Evolutionary conservation across 2,113 vertebrate species (phyloP).

Genomic region (Ginglymostoma cirratum): DNA sequence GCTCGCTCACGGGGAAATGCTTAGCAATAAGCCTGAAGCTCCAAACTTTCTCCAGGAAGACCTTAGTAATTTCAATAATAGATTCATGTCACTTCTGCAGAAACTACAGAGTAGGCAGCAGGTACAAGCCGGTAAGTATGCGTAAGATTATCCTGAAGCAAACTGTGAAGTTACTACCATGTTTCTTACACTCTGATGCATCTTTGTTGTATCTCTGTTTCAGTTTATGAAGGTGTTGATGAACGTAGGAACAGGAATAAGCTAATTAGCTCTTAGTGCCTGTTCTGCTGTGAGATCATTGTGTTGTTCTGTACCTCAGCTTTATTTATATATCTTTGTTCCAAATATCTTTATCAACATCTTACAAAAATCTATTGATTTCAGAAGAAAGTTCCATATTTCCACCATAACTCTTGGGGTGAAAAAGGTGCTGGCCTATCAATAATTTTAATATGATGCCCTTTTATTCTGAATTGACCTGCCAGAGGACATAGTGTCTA

Average conservation of each 20-base stretch:
- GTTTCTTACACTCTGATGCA: neutral
- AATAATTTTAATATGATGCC: neutral
- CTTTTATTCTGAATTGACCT: neutral
- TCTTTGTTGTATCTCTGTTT: neutral
- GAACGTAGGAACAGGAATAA: neutral
- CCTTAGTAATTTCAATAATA: constrained; percentile 51
- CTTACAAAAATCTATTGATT: neutral
- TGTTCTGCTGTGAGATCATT: neutral
- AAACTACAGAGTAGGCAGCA: constrained; percentile 57
- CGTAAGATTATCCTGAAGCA: neutral
- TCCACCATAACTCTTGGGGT: neutral
- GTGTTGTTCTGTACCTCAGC: neutral
- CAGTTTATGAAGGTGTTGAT: neutral
- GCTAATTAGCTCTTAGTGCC: neutral
- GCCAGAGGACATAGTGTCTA: neutral
- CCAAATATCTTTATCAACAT: neutral
- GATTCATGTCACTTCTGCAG: constrained; percentile 55
- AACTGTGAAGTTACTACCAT: neutral
- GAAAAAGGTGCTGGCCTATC: neutral
- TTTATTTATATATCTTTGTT: neutral
- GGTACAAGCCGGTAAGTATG: constrained; percentile 44
- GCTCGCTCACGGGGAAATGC: constrained; percentile 49
- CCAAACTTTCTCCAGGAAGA: constrained; percentile 61
- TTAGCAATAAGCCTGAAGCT: constrained; percentile 48
- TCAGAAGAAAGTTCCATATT: neutral